Conservation (phyloP, 2,888 invertebrate genomes). For the Volucella inflata region DNA sequence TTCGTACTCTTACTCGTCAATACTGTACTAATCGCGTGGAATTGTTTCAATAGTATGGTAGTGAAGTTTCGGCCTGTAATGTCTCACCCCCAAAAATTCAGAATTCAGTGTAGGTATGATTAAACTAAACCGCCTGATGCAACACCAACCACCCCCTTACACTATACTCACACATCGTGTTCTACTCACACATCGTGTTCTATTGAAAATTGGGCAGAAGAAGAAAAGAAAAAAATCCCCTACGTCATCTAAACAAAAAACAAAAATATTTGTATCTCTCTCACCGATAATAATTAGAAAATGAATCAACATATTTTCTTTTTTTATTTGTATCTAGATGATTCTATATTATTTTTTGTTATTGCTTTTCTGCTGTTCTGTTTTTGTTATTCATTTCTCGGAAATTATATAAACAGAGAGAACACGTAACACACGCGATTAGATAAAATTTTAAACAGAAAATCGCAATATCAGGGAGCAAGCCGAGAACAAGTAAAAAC, state of each 20-base stretch:
- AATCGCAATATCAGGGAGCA: constrained; percentile 27
- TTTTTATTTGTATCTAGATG: constrained; percentile 58
- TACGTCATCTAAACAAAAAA: no score
- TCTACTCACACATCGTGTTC: no score
- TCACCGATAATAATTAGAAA: constrained; percentile 71
- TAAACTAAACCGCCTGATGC: background rate
- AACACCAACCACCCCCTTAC: constrained; percentile 7
- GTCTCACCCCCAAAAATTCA: no score
- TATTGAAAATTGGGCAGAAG: constrained; percentile 3
- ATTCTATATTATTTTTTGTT: constrained; percentile 39
- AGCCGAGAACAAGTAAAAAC: constrained; percentile 21
- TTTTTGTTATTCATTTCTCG: constrained; percentile 41
- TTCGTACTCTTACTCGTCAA: constrained; percentile 42
- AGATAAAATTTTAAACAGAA: constrained; percentile 59
- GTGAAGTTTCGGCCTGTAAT: no score
- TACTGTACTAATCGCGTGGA: constrained; percentile 45
- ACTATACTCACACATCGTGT: background rate
- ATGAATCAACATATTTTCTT: constrained; percentile 59
- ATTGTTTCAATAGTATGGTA: constrained; percentile 22
- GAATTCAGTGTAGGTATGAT: no score
- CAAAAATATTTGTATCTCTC: constrained; percentile 26
- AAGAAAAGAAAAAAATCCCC: constrained; percentile 1
- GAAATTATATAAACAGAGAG: constrained; percentile 74
- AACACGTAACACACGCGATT: constrained; percentile 71
- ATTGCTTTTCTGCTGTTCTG: no score